These are phyloP conservation scores for Python bivittatus DNA, from an alignment of 2,113 vertebrate genomes.

Conservation along the genomic window DNA sequence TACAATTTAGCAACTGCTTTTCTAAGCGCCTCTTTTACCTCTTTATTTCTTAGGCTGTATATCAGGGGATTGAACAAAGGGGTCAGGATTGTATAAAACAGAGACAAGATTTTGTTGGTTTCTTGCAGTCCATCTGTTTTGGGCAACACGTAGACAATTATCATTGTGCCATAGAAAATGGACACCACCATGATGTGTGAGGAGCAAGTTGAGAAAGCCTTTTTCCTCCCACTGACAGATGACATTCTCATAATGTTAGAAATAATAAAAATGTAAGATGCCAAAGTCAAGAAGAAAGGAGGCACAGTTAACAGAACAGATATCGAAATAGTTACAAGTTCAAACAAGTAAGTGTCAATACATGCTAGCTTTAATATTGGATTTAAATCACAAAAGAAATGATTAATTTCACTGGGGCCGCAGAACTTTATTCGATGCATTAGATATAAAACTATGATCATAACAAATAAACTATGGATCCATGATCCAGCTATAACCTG, in stretches of 20 bases:
- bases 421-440: slow-evolving; percentile 13
- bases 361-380: slow-evolving; percentile 2
- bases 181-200: slow-evolving; percentile 49
- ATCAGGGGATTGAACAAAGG: too few species aligned
- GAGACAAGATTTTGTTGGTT: slow-evolving; percentile 23
- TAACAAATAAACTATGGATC: slow-evolving; percentile 9
- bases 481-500: slow-evolving; percentile 2
- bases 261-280: slow-evolving; percentile 37
- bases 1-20: background rate
- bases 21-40: slow-evolving; percentile 12
- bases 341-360: background rate
- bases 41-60: too few species aligned
- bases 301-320: background rate
- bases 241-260: slow-evolving; percentile 8
- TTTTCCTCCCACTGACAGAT: slow-evolving; percentile 13
- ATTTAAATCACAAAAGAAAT: slow-evolving; percentile 53
- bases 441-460: slow-evolving; percentile 16
- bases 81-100: too few species aligned
- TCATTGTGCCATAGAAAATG: slow-evolving; percentile 28
- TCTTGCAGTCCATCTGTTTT: background rate
- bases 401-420: slow-evolving; percentile 4
- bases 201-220: slow-evolving; percentile 49
- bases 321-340: background rate
- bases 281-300: slow-evolving; percentile 30
- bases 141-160: slow-evolving; percentile 4